Evolutionary conservation across 2,888 invertebrate species (phyloP).

Genomic region (Clistopyga incitator): DNA sequence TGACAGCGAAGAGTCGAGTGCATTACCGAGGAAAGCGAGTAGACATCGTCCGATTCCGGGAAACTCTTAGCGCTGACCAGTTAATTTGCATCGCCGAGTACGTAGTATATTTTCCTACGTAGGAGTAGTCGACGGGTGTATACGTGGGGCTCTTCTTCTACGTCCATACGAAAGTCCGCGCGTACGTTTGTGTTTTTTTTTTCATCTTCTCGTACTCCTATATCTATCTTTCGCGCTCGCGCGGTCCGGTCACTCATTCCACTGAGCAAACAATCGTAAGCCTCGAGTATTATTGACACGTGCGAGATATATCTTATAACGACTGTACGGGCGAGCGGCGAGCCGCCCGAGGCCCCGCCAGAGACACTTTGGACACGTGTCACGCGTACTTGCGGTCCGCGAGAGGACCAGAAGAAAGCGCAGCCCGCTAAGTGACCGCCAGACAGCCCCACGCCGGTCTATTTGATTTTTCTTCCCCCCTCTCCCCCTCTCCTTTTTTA

Average conservation of each 20-base stretch:
- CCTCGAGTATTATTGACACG: constrained; percentile 65
- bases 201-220: background rate
- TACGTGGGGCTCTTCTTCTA: constrained; percentile 33
- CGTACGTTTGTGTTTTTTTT: constrained; percentile 14
- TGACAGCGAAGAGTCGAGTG: constrained; percentile 3
- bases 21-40: constrained; percentile 15
- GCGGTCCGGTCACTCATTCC: constrained; percentile 50
- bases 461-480: constrained; percentile 50
- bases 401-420: constrained; percentile 52
- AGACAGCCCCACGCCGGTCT: constrained; percentile 39
- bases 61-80: constrained; percentile 57
- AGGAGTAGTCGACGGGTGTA: constrained; percentile 59
- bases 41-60: constrained; percentile 50
- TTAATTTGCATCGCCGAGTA: constrained; percentile 63
- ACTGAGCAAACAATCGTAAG: constrained; percentile 63
- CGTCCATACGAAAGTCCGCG: constrained; percentile 28
- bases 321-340: constrained; percentile 19
- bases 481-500: no score
- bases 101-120: constrained; percentile 58
- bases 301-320: constrained; percentile 54
- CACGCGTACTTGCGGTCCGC: constrained; percentile 46
- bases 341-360: constrained; percentile 13
- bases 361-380: constrained; percentile 64
- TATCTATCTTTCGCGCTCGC: constrained; percentile 41
- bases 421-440: constrained; percentile 47